Percentiles rank a stretch among this genome's conserved stretches.
phyloP scores from a whole-genome alignment of 2,113 vertebrate genomes.

The Scatophagus argus region DNA sequence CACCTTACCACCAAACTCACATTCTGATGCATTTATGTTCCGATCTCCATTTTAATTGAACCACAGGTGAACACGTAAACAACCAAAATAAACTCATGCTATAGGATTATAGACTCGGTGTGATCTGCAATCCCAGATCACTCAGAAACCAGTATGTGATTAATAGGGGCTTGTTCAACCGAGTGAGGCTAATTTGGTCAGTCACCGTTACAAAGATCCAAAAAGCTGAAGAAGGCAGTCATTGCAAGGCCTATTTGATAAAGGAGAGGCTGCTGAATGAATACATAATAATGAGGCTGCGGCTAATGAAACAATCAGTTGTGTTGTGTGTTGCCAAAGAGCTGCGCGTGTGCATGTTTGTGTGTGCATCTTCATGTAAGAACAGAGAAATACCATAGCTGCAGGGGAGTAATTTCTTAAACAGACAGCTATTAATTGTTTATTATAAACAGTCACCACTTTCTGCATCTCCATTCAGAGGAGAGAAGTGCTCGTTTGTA shows the following conservation, averaged over 20 bases:
- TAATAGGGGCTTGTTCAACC: constrained; percentile 50
- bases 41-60: constrained; percentile 35
- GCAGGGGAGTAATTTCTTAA: constrained; percentile 15
- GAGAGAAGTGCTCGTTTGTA: background rate
- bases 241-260: constrained; percentile 42
- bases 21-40: constrained; percentile 17
- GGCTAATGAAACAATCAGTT: constrained; percentile 51
- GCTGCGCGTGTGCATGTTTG: constrained; percentile 37
- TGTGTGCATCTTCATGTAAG: constrained; percentile 24
- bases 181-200: constrained; percentile 60
- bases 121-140: constrained; percentile 59
- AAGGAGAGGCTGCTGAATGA: constrained; percentile 45
- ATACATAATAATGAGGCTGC: constrained; percentile 47
- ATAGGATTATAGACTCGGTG: constrained; percentile 37
- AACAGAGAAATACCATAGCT: constrained; percentile 22
- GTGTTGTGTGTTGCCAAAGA: constrained; percentile 18
- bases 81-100: constrained; percentile 21
- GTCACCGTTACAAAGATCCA: constrained; percentile 40
- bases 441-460: background rate
- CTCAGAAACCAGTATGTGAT: constrained; percentile 51
- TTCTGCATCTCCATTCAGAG: background rate
- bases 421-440: background rate
- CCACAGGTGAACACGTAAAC: constrained; percentile 40
- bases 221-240: constrained; percentile 10
- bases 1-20: background rate